A percentile compares a stretch with the other conserved stretches of the same genome.
Evolutionary conservation across 2,113 vertebrate genomes (phyloP).

Genomic region (Tiliqua scincoides): DNA sequence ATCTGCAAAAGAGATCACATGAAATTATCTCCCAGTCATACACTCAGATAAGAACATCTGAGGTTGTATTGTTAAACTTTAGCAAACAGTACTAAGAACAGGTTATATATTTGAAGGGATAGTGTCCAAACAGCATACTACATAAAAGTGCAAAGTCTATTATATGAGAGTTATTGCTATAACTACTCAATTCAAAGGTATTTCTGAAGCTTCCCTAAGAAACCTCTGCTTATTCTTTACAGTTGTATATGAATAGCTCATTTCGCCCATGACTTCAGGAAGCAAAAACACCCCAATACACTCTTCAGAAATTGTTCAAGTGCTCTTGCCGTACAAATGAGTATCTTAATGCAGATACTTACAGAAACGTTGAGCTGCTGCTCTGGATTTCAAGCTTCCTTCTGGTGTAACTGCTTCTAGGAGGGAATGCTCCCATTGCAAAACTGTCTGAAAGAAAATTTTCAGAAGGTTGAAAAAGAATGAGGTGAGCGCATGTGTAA

Average conservation of each 20-base stretch:
- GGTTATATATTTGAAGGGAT: neutral
- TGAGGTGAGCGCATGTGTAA: neutral
- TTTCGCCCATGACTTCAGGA: neutral
- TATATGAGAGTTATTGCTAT: neutral
- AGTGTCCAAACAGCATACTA: neutral
- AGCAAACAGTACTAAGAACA: neutral
- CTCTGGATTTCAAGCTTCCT: conserved; percentile 75
- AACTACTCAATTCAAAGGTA: neutral
- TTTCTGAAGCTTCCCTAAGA: neutral
- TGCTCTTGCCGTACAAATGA: neutral
- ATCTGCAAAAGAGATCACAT: conserved; percentile 76
- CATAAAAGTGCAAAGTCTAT: neutral
- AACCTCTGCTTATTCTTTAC: neutral
- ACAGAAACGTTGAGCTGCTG: conserved; percentile 88
- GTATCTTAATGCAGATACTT: conserved; percentile 57
- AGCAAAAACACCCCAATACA: neutral
- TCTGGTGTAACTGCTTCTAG: conserved; percentile 77
- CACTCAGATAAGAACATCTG: neutral
- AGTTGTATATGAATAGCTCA: neutral
- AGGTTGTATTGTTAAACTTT: neutral
- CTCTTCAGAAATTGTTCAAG: neutral
- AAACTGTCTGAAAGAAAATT: conserved; percentile 81
- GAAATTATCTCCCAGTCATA: neutral
- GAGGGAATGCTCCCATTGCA: conserved; percentile 88
- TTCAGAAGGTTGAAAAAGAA: conserved; percentile 14